Evolutionary conservation across 2,113 vertebrate species (phyloP).

Genomic region (Paradisaea rubra): DNA sequence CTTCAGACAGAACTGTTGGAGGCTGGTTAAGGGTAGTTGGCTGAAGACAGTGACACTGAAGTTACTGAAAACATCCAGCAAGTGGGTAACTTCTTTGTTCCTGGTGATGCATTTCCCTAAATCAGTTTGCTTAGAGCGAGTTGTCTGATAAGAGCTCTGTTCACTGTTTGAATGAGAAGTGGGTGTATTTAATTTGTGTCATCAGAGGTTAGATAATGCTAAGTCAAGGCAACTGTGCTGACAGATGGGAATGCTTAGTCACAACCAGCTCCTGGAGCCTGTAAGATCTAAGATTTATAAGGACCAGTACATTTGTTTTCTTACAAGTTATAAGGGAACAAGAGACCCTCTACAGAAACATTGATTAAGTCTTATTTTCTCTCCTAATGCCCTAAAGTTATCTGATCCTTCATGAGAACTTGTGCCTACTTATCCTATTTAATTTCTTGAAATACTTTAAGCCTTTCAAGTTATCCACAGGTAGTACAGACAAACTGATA

Average conservation of each 20-base stretch:
- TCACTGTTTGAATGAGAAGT: neutral
- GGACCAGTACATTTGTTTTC: conserved; percentile 13
- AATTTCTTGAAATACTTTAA: conserved; percentile 32
- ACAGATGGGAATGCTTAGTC: conserved; percentile 28
- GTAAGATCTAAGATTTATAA: neutral
- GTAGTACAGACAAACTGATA: neutral
- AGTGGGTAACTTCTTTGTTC: neutral
- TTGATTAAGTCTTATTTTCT: conserved; percentile 7
- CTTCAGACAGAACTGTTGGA: neutral
- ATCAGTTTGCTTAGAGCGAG: neutral
- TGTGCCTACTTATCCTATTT: neutral
- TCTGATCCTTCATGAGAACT: neutral
- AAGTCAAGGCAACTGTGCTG: neutral
- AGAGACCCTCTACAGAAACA: neutral
- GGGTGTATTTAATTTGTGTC: conserved; percentile 25
- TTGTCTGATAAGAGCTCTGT: neutral
- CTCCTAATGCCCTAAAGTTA: neutral
- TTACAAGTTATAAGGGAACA: neutral
- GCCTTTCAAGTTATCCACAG: neutral
- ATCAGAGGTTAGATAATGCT: conserved; percentile 29
- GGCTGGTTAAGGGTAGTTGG: neutral
- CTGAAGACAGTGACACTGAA: neutral
- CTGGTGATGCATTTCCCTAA: neutral
- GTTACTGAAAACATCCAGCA: neutral
- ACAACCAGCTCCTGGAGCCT: neutral